Conservation (phyloP, 2,797 vertebrate species). For the Pipistrellus nathusii region DNA sequence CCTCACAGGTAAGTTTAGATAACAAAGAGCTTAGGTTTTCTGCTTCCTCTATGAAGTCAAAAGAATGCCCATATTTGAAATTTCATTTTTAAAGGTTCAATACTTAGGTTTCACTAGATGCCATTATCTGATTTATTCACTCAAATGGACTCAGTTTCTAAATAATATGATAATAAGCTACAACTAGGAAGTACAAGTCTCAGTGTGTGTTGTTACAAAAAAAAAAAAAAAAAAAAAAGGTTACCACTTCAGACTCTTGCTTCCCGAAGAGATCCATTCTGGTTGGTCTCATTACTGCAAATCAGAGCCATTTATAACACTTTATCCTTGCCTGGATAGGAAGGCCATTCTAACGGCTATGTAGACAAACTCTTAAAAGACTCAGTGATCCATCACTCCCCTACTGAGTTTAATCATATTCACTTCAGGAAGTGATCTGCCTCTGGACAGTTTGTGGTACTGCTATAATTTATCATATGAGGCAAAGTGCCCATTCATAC, state of each 20-base stretch:
- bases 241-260: neutral
- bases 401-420: constrained; percentile 43
- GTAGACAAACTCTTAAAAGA: constrained; percentile 36
- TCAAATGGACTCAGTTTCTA: constrained; percentile 27
- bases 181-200: neutral
- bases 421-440: constrained; percentile 62
- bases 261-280: neutral
- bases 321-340: constrained; percentile 17
- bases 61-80: neutral
- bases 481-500: constrained; percentile 63
- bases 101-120: neutral
- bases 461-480: constrained; percentile 62
- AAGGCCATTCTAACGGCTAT: neutral
- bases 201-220: no score
- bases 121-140: neutral
- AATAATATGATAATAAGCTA: neutral
- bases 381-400: neutral
- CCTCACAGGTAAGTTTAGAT: neutral
- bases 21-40: constrained; percentile 5
- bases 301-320: neutral
- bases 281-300: neutral
- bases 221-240: neutral
- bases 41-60: neutral
- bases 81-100: neutral
- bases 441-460: constrained; percentile 40